Evolutionary conservation across 2,113 vertebrate species (phyloP), one percentile per base, ranked within the genome.

Genomic region (Mus pahari): DNA sequence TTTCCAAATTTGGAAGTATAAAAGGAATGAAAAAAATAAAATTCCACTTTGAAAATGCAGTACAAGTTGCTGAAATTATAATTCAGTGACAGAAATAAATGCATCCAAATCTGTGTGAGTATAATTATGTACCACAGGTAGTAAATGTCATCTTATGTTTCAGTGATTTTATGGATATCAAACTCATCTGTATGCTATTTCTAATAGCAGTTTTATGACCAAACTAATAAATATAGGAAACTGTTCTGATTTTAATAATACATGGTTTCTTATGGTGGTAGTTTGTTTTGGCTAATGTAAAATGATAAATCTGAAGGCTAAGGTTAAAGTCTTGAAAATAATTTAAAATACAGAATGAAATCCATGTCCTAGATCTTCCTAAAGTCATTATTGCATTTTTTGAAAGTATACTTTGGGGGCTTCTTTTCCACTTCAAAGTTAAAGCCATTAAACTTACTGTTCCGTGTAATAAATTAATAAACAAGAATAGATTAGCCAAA

Each of bases 91-190:
- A 97, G 96, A 97, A 98, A 98, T 92, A 97, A 97, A 98, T 90
- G 87, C 96, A 66, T 77, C 33, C 86, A 95, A 97, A 96, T 96
- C 95, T 97, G 89, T 89, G 91, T 90, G 96, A 97, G 90, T 88
- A 90, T 98, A 98, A 98, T 98, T 98, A 98, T 88, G 81, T 97
- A 97, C 91, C 94, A 96, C 95, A 97, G 97, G 97, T 97, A 98
- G 96, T 98, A 98, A 98, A 98, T 98, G 97, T 95, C 98, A 96
- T 64, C 97, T 96, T 98, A 98, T 90, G 94, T 98, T 98, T 97
- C 97, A 97, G 2, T 96, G 97, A 79, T 95, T 98, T 98, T 98
- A 98, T 98, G 90, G 96, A 66, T 95, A 97, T 96, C 96, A 73
- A 97, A 96, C 91, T 98, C 94, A 97, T 98, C 97, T 97, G 84